Conservation (phyloP, 2,797 vertebrate genomes). For the Halcyon leucocephala region DNA sequence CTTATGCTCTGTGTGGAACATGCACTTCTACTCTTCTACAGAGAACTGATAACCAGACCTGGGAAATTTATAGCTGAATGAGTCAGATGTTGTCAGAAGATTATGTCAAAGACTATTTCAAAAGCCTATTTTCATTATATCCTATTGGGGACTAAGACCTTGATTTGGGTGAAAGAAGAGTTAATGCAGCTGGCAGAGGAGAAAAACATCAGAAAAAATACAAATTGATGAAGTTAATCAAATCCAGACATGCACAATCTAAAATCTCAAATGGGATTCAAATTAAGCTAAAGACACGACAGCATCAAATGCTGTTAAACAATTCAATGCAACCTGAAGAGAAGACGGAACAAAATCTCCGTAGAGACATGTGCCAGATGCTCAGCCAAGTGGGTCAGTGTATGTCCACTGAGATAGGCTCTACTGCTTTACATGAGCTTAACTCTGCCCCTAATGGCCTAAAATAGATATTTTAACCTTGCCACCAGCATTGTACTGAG, state of each 20-base stretch:
- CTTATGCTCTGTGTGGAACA: background rate
- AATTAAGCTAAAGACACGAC: background rate
- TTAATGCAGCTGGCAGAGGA: background rate
- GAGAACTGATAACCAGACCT: background rate
- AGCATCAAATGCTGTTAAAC: background rate
- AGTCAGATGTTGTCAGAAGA: background rate
- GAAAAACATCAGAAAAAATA: slow-evolving; percentile 22
- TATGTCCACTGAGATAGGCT: background rate
- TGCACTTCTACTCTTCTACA: background rate
- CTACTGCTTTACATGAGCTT: background rate
- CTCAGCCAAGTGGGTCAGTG: background rate
- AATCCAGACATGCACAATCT: background rate
- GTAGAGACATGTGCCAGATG: background rate
- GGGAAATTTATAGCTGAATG: background rate
- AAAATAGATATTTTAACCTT: slow-evolving; percentile 24
- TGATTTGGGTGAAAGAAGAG: background rate
- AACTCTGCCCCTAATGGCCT: background rate
- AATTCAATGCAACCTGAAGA: background rate
- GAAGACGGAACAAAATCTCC: background rate
- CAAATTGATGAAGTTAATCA: slow-evolving; percentile 23
- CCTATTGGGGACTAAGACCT: background rate
- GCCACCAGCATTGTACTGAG: background rate
- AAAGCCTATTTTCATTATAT: background rate
- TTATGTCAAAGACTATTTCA: background rate
- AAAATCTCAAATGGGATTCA: background rate